Evolutionary conservation across 37 sponge, comb jelly and placozoan genomes (phyloP).

Genomic region (Spongilla lacustris): DNA sequence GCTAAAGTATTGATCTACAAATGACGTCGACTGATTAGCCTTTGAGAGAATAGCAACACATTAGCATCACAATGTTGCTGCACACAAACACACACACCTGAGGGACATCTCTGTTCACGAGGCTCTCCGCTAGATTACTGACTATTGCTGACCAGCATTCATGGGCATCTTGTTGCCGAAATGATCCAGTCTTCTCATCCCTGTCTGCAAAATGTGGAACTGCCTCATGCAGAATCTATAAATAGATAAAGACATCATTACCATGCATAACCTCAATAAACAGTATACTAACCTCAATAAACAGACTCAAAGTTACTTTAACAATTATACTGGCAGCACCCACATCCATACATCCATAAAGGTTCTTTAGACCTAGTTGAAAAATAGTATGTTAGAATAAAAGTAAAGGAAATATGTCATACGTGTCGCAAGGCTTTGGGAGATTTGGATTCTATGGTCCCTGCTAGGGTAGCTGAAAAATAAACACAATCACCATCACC

Average conservation of each 20-base stretch:
- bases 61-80: not conserved
- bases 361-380: not conserved
- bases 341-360: not conserved
- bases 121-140: constrained; percentile 32
- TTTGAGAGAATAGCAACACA: not conserved
- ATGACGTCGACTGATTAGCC: not conserved
- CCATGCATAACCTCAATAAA: not conserved
- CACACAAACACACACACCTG: constrained; percentile 5
- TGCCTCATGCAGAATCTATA: constrained; percentile 74
- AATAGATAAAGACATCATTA: not conserved
- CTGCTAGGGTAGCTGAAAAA: not conserved
- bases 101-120: not conserved
- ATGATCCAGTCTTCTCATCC: constrained; percentile 77
- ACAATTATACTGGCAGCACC: not conserved
- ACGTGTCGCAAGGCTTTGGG: not conserved
- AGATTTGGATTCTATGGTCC: not conserved
- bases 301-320: not conserved
- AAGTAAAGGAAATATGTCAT: not conserved
- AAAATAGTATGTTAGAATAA: not conserved
- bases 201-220: constrained; percentile 89
- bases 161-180: constrained; percentile 97
- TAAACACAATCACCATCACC: not conserved
- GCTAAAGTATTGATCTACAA: constrained; percentile 16
- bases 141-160: constrained; percentile 91
- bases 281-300: not conserved